Evolutionary conservation across 2,888 invertebrate genomes (phyloP), one percentile per base, ranked within the genome.

Genomic region (Julus scanicus): DNA sequence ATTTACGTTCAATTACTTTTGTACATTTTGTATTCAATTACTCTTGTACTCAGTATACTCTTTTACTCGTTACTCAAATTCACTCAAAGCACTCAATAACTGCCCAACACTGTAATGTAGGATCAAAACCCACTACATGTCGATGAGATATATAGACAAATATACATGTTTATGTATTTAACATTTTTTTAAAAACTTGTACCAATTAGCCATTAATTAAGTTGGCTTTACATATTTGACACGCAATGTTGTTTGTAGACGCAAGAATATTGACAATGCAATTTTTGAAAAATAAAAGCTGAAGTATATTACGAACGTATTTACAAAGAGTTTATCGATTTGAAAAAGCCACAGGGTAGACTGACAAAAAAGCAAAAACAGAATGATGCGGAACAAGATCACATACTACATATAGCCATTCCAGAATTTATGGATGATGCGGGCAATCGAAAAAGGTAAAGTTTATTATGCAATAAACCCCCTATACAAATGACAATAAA

Each of bases 401-500:
- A 71, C 11, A 71, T n/a, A 29, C 29, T 8, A 71, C 11, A 71
- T n/a, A 29, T 29, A 71, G 71, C 71, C 29, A n/a, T n/a, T 3
- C 71, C 29, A 29, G 29, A n/a, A 71, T 71, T 71, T 71, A 71
- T 29, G 71, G 71, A n/a, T 71, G 71, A 71, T 29, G 71, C 29
- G 29, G 71, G 71, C 71, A 71, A 71, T 71, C 71, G 71, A 71
- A 71, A 71, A 71, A 71, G 71, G 71, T 71, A 71, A 71, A 71
- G 71, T 71, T 71, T 71, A 71, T 71, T 71, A 71, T 71, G 71
- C 71, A 71, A 71, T 71, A 71, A 71, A 71, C 71, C 71, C 71
- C 71, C 29, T 29, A 71, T 71, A 29, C 71, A 71, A 71, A 71
- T 71, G 71, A 29, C 71, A 71, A 71, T 71, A 71, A 71, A 71